Evolutionary conservation across 2,888 invertebrate genomes (phyloP).

Genomic region (Sarcophaga rosellei): DNA sequence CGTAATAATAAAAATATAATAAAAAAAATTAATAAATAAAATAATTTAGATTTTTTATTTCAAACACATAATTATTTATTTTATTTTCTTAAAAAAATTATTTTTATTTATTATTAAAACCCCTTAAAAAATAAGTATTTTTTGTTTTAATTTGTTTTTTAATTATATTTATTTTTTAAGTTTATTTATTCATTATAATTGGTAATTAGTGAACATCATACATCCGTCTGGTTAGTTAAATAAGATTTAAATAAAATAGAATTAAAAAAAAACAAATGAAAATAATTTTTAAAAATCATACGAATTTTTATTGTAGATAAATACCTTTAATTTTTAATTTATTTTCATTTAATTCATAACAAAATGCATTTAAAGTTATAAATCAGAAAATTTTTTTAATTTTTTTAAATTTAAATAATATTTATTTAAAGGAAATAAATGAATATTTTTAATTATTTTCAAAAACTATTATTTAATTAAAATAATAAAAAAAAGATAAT

Average conservation of each 20-base stretch:
- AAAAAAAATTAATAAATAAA: too few species aligned
- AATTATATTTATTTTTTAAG: constrained; percentile 3
- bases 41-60: neutral
- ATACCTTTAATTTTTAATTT: constrained; percentile 14
- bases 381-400: too few species aligned
- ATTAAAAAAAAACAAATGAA: constrained; percentile 6
- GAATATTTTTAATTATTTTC: too few species aligned
- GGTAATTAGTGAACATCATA: constrained; percentile 67
- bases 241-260: constrained; percentile 57
- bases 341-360: constrained; percentile 31
- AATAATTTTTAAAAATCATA: constrained; percentile 17
- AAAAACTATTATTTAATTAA: too few species aligned
- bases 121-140: neutral
- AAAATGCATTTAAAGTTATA: constrained; percentile 6
- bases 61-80: neutral
- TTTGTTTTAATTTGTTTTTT: neutral
- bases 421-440: too few species aligned
- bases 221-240: constrained; percentile 67
- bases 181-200: neutral
- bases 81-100: neutral
- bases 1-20: too few species aligned
- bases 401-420: too few species aligned
- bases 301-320: constrained; percentile 55
- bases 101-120: neutral
- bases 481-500: too few species aligned